Percentiles rank a stretch among this genome's conserved stretches.
phyloP scores from a whole-genome alignment of 2,797 vertebrate species.

The Atherinosoma microstoma region DNA sequence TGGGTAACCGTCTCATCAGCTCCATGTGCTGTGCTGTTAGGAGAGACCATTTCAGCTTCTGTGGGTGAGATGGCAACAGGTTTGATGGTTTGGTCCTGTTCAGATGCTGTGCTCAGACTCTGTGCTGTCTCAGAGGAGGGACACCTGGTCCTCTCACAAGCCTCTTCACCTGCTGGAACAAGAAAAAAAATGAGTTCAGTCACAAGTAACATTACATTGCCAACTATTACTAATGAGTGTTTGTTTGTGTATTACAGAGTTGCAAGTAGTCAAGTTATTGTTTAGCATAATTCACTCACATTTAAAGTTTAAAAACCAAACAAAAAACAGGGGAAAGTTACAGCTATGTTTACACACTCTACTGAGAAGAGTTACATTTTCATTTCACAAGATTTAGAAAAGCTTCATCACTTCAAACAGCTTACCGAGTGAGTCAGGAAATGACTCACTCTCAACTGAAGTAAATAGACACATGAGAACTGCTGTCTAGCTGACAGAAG shows the following conservation, averaged over 20 bases:
- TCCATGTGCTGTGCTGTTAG: constrained; percentile 25
- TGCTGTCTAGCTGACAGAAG: constrained; percentile 19
- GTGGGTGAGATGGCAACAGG: constrained; percentile 15
- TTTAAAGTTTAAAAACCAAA: not conserved
- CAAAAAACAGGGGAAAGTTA: not conserved
- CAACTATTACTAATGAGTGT: no score
- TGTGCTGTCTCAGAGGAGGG: constrained; percentile 21
- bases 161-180: constrained; percentile 76
- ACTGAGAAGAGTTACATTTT: constrained; percentile 17
- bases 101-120: constrained; percentile 27
- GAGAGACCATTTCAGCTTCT: constrained; percentile 29
- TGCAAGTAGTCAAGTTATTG: not conserved
- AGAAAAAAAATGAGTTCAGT: not conserved
- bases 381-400: constrained; percentile 16
- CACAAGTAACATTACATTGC: not conserved
- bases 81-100: constrained; percentile 17
- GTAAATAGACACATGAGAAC: constrained; percentile 27
- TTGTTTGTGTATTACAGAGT: not conserved
- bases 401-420: constrained; percentile 24
- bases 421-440: constrained; percentile 46
- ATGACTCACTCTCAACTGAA: constrained; percentile 50
- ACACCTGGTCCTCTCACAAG: constrained; percentile 52
- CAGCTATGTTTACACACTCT: not conserved
- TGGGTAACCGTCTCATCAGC: constrained; percentile 26
- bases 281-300: not conserved